Conservation (phyloP, 2,113 vertebrate genomes). For the Cyrtonyx montezumae region DNA sequence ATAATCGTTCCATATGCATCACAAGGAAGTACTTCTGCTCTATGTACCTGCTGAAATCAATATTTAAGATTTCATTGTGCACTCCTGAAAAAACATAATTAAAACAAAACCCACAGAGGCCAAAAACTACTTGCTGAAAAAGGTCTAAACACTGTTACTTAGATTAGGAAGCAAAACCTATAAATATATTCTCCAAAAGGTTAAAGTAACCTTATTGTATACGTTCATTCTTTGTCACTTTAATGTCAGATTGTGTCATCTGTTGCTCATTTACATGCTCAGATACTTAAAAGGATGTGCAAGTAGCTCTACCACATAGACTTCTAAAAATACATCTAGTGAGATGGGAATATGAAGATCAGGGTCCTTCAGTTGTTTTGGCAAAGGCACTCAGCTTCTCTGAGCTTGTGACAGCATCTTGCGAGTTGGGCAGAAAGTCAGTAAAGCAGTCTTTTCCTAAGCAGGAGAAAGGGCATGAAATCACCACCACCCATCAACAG, state of each 20-base stretch:
- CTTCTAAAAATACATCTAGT: background rate
- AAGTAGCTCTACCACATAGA: background rate
- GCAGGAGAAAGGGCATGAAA: background rate
- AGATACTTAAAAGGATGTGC: background rate
- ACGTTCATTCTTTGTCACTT: background rate
- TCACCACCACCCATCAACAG: background rate
- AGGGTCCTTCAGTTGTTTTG: background rate
- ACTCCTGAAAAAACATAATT: background rate
- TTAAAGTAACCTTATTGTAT: background rate
- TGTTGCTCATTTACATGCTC: background rate
- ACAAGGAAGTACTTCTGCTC: background rate
- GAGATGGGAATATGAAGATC: background rate
- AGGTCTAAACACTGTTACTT: background rate
- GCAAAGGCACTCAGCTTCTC: background rate
- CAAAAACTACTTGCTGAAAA: background rate
- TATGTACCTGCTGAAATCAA: background rate
- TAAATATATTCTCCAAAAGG: background rate
- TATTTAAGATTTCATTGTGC: background rate
- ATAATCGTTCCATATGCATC: background rate
- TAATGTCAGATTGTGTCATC: background rate
- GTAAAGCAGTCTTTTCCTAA: background rate
- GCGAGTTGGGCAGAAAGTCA: background rate
- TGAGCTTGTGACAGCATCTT: background rate
- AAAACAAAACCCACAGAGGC: background rate
- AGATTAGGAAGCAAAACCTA: background rate